phyloP scores from a whole-genome alignment of 2,888 invertebrate genomes.

The Diarsia mendica region DNA sequence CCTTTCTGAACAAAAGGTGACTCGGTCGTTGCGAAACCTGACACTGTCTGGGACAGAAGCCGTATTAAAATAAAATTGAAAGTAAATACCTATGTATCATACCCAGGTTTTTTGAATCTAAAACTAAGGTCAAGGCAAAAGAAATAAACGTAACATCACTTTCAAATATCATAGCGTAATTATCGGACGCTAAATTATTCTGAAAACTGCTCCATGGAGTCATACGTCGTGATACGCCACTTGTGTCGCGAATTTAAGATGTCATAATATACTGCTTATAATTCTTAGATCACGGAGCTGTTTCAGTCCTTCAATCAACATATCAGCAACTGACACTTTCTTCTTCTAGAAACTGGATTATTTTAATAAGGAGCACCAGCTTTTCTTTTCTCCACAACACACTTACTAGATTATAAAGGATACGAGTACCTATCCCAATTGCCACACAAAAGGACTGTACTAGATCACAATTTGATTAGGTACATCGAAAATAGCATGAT shows the following conservation, averaged over 20 bases:
- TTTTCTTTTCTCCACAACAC: neutral
- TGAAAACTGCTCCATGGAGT: neutral
- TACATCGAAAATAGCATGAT: neutral
- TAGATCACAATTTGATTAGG: neutral
- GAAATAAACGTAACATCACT: neutral
- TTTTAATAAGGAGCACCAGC: neutral
- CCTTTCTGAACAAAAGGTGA: conserved; percentile 52
- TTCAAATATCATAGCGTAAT: neutral
- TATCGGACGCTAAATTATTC: neutral
- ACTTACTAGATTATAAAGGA: neutral
- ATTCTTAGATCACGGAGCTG: neutral
- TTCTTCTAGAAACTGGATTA: neutral
- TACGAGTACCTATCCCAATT: too few species aligned
- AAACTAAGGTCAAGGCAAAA: conserved; percentile 27
- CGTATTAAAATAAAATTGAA: conserved; percentile 48
- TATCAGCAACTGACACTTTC: neutral
- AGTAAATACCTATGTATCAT: conserved; percentile 20
- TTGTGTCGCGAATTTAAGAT: neutral
- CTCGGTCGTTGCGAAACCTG: conserved; percentile 44
- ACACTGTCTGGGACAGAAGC: conserved; percentile 54
- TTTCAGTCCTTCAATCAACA: neutral
- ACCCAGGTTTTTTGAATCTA: conserved; percentile 8
- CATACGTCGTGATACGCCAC: neutral
- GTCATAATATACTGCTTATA: neutral
- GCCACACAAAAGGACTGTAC: too few species aligned